Conservation (phyloP, 2,888 invertebrate species). For the Thysanoteuthis rhombus region DNA sequence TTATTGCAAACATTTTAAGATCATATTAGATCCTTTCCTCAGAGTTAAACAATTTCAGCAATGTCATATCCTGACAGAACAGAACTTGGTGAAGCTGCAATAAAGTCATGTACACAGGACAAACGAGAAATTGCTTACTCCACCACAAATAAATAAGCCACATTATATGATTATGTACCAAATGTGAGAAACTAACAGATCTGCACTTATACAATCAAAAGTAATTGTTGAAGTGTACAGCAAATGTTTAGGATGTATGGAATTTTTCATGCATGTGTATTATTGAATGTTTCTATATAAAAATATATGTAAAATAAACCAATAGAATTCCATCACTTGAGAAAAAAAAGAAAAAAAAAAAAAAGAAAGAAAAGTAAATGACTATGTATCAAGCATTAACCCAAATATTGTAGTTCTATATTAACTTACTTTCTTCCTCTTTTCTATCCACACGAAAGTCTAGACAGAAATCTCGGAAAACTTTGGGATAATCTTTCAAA, state of each 20-base stretch:
- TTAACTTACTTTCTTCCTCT: neutral
- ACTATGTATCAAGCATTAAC: neutral
- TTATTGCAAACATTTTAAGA: neutral
- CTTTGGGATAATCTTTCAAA: neutral
- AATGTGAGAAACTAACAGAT: neutral
- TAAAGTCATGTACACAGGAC: neutral
- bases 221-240: neutral
- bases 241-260: neutral
- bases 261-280: neutral
- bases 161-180: neutral
- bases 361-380: no score
- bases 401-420: neutral
- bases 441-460: neutral
- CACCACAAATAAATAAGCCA: neutral
- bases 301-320: neutral
- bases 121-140: neutral
- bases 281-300: neutral
- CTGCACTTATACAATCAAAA: neutral
- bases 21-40: neutral
- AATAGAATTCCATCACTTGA: neutral
- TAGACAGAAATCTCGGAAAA: neutral
- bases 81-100: no score
- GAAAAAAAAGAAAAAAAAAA: no score
- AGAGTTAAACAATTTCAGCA: neutral
- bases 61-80: neutral